phyloP scores from a whole-genome alignment of 2,113 vertebrate genomes.

The Mormyrus lacerda region DNA sequence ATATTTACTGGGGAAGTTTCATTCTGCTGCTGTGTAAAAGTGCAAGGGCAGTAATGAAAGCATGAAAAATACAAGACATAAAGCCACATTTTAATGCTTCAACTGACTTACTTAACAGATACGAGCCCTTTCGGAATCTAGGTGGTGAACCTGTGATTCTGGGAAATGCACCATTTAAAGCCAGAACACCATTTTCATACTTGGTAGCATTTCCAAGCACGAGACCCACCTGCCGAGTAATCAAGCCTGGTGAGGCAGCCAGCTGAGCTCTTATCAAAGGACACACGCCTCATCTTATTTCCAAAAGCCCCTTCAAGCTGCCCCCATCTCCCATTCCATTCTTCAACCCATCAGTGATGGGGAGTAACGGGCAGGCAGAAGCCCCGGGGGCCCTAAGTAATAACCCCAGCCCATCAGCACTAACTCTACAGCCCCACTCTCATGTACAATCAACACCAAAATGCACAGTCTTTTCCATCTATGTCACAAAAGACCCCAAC shows the following conservation, averaged over 20 bases:
- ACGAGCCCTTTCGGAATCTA: background rate
- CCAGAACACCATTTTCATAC: background rate
- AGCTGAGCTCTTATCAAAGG: background rate
- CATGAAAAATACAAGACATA: background rate
- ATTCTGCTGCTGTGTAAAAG: background rate
- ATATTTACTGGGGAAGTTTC: background rate
- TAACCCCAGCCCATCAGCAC: background rate
- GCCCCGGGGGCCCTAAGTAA: background rate
- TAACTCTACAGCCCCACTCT: background rate
- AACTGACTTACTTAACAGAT: background rate
- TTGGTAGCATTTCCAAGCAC: background rate
- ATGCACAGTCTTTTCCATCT: background rate
- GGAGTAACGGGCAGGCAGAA: background rate
- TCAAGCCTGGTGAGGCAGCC: background rate
- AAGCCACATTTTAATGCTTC: background rate
- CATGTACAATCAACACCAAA: background rate
- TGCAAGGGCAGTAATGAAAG: background rate
- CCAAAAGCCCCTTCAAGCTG: background rate
- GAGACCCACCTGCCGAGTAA: background rate
- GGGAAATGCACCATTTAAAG: background rate
- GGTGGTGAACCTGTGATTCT: background rate
- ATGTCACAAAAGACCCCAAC: background rate
- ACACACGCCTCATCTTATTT: background rate
- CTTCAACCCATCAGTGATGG: background rate
- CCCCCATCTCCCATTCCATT: background rate